These are phyloP conservation scores for Drosophila pullipes DNA, from an alignment of 2,888 invertebrate genomes.

Conservation along the genomic window DNA sequence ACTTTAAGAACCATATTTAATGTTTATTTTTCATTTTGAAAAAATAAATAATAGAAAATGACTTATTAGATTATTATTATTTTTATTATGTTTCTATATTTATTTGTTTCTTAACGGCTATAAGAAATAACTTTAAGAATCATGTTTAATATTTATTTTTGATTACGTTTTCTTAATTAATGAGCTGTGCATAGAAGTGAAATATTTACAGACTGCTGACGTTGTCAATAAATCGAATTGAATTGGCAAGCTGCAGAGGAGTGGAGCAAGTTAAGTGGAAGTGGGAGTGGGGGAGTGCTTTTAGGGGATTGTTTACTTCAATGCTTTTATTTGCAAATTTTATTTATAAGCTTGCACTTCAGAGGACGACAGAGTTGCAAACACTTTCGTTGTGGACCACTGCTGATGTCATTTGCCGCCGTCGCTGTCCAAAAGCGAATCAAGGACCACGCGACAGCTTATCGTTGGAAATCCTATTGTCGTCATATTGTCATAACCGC, in stretches of 20 bases:
- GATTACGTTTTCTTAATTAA: conserved; percentile 28
- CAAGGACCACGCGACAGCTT: conserved; percentile 71
- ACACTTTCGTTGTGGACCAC: conserved; percentile 16
- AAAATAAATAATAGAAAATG: too few species aligned
- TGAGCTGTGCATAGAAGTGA: conserved; percentile 33
- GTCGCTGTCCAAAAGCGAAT: conserved; percentile 44
- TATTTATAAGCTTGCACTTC: conserved; percentile 72
- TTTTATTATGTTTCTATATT: background rate
- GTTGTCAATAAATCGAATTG: conserved; percentile 44
- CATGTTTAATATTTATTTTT: background rate
- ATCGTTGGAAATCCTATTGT: conserved; percentile 76
- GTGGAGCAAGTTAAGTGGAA: background rate
- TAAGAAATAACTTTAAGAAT: background rate
- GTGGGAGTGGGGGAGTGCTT: background rate
- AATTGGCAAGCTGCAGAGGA: conserved; percentile 1
- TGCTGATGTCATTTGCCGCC: conserved; percentile 3
- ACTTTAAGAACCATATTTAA: background rate
- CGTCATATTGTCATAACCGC: conserved; percentile 79
- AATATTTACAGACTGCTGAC: conserved; percentile 71
- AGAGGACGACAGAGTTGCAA: conserved; percentile 34
- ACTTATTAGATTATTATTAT: background rate
- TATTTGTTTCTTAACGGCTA: background rate
- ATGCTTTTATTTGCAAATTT: conserved; percentile 77
- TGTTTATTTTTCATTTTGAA: background rate
- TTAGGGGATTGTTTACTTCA: conserved; percentile 40